Base-by-base conservation (phyloP, 2,113 vertebrate species). In the Tragelaphus buxtoni region DNA sequence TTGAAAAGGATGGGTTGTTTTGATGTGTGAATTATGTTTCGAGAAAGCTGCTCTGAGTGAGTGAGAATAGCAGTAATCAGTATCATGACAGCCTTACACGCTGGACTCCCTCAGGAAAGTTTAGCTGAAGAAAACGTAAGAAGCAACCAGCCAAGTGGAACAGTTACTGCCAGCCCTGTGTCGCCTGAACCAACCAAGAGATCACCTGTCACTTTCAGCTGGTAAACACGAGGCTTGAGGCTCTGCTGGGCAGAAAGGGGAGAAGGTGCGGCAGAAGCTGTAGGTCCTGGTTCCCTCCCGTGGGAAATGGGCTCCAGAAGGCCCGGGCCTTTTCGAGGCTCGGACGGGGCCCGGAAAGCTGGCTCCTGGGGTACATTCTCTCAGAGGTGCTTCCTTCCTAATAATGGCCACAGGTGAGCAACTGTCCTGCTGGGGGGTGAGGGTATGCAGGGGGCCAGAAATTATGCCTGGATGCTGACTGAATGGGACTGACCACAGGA, bases 1-100 rank as follows among this genome's bases (percentile, higher is more conserved):
- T 65, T 24, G 49, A 86, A 80, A 76, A 87, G 53, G 32, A 12
- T 49, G 30, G 22, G 14, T 47, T 77, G 63, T 96, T 92, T 32
- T 42, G 65, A 35, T 20, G 55, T 12, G 12, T 69, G 88, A 87
- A 51, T 51, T 92, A 22, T 45, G 79, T 55, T 42, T 80, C 10
- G 35, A 53, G 63, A 72, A 81, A 85, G 47, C 20, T 39, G 30
- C 65, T 72, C 58, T n/a, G 55, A 80, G 53, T 76, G 42, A 86
- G 30, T 47, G 1, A n/a, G 58, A 65, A 51, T 35, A 51, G 51
- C 47, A 24, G 47, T 74, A 79, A 88, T 30, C 42, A 72, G 45
- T 9, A 42, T 42, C 47, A 5, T 10, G 39, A 47, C 2, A 55
- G 42, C 32, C 45, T n/a, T 13, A 35, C 9, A 55, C n/a, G 17